These are phyloP conservation scores for Pampusana beccarii DNA, from an alignment of 2,113 vertebrate genomes.

Conservation along the genomic window DNA sequence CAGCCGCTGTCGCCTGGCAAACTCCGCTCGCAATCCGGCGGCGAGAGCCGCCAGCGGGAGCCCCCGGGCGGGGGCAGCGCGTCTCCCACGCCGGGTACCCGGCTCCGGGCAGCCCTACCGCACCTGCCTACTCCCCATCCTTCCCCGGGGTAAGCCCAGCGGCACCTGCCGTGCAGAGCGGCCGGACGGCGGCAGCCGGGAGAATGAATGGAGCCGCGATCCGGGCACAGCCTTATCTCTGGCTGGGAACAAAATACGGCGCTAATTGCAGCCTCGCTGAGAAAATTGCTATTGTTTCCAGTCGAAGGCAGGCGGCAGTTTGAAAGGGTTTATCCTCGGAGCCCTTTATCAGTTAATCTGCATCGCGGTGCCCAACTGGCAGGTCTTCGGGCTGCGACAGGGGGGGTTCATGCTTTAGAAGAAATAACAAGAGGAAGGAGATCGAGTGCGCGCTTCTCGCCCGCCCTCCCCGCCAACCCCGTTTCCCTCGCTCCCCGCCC, in stretches of 20 bases:
- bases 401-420: neutral
- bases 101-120: neutral
- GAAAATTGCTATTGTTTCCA: constrained; percentile 67
- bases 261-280: constrained; percentile 65
- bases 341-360: constrained; percentile 10
- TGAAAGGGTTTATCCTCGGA: neutral
- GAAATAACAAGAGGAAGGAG: neutral
- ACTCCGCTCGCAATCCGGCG: neutral
- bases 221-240: neutral
- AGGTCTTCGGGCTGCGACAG: constrained; percentile 37
- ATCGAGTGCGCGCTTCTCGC: neutral
- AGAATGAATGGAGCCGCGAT: neutral
- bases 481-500: neutral
- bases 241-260: constrained; percentile 47
- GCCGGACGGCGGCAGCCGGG: neutral
- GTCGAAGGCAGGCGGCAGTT: constrained; percentile 15
- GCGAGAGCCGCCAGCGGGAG: neutral
- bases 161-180: neutral
- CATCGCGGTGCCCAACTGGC: constrained; percentile 24
- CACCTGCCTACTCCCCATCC: neutral
- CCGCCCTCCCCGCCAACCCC: neutral
- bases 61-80: neutral
- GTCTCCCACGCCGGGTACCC: neutral
- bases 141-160: neutral
- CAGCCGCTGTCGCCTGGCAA: neutral